phyloP scores from a whole-genome alignment of 2,888 invertebrate genomes.

The Argyresthia albistria region DNA sequence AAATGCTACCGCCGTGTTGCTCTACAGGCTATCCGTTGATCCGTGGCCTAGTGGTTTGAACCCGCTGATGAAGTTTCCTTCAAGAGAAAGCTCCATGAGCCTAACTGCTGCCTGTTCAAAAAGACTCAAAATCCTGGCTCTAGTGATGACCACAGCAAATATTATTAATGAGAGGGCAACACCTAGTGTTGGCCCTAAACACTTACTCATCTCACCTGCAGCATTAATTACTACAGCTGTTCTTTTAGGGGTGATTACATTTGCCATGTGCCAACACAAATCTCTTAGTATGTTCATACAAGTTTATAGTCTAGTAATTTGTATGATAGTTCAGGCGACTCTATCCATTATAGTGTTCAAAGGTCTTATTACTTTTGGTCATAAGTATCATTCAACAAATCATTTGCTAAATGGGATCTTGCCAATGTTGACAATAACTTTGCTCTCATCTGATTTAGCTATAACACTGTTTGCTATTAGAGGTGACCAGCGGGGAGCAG shows the following conservation, averaged over 20 bases:
- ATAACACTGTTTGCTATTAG: slow-evolving; percentile 27
- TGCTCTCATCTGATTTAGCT: slow-evolving; percentile 38
- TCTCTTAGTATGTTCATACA: slow-evolving; percentile 35
- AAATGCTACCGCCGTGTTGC: too few relatives aligned
- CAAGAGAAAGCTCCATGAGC: slow-evolving; percentile 30
- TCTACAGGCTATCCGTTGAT: too few relatives aligned
- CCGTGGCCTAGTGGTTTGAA: too few relatives aligned
- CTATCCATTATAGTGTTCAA: slow-evolving; percentile 31
- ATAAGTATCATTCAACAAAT: slow-evolving; percentile 15
- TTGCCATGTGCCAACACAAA: slow-evolving; percentile 23
- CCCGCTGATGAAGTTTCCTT: background rate
- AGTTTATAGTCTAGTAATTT: slow-evolving; percentile 33
- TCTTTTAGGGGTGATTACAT: slow-evolving; percentile 23
- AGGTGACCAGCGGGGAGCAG: slow-evolving; percentile 7
- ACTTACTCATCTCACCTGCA: slow-evolving; percentile 38
- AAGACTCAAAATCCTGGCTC: slow-evolving; percentile 8
- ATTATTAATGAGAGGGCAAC: slow-evolving; percentile 45
- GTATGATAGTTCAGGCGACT: slow-evolving; percentile 26
- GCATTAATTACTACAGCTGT: slow-evolving; percentile 37
- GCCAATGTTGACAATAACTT: slow-evolving; percentile 35
- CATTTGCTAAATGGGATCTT: slow-evolving; percentile 38
- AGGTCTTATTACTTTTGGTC: slow-evolving; percentile 16
- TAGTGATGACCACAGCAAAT: slow-evolving; percentile 42
- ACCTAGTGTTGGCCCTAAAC: slow-evolving; percentile 25
- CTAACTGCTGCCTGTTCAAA: slow-evolving; percentile 20